These are phyloP conservation scores for Mya arenaria DNA, from an alignment of 1,140 invertebrate species.

Conservation along the genomic window DNA sequence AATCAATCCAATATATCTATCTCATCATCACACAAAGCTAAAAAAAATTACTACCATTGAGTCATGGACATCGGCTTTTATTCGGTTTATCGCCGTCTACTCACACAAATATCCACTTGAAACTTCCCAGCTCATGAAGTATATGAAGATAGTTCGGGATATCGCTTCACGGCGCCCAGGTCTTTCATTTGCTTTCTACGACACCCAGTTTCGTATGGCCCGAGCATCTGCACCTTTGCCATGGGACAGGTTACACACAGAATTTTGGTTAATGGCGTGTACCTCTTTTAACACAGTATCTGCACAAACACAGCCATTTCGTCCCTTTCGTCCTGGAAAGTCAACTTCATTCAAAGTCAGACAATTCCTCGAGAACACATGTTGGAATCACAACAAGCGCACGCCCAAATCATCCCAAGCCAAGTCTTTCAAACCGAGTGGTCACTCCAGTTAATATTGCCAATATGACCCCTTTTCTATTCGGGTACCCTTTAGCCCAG, in stretches of 20 bases:
- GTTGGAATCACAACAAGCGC: conserved; percentile 38
- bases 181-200: conserved; percentile 35
- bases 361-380: conserved; percentile 32
- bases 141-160: conserved; percentile 28
- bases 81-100: not conserved
- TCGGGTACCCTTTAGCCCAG: not conserved
- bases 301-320: not conserved
- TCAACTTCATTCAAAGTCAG: not conserved
- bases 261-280: not conserved
- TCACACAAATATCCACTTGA: conserved; percentile 14
- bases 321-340: not conserved
- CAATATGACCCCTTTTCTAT: not conserved
- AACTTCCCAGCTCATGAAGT: conserved; percentile 23
- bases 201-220: conserved; percentile 16
- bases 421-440: no score
- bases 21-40: not conserved
- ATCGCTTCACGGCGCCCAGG: not conserved
- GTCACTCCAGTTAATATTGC: not conserved
- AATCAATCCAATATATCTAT: not conserved
- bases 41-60: conserved; percentile 19
- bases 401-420: no score
- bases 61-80: conserved; percentile 29
- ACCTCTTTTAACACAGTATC: not conserved
- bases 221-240: not conserved
- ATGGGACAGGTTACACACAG: conserved; percentile 20